A percentile compares a stretch with the other conserved stretches of the same genome.
Conservation (phyloP, 2,113 vertebrate genomes). For the Pseudorhombus dupliciocellatus region DNA sequence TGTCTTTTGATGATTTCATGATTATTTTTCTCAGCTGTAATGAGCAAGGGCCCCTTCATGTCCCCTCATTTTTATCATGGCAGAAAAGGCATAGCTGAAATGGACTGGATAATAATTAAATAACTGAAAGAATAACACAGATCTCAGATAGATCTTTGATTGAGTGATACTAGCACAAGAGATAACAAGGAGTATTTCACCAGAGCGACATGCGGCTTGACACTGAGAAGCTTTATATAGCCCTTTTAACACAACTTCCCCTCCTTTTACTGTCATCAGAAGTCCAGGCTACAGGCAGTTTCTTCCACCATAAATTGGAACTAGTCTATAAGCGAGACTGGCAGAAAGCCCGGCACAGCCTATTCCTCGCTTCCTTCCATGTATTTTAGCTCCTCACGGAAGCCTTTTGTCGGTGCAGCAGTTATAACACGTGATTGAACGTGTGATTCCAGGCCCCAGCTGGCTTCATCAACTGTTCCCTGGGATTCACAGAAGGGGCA, state of each 20-base stretch:
- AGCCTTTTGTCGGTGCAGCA: slow-evolving; percentile 18
- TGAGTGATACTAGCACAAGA: slow-evolving; percentile 35
- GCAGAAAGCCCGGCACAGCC: slow-evolving; percentile 21
- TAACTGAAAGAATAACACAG: neutral
- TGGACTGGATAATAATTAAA: neutral
- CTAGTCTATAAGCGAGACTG: slow-evolving; percentile 39
- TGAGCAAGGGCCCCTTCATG: slow-evolving; percentile 48
- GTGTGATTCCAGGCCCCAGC: slow-evolving; percentile 59
- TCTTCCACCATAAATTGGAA: slow-evolving; percentile 66
- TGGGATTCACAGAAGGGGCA: slow-evolving; percentile 54
- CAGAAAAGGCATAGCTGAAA: neutral
- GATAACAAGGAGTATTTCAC: slow-evolving; percentile 31
- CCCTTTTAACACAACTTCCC: slow-evolving; percentile 57
- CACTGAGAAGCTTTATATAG: slow-evolving; percentile 68
- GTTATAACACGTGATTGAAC: slow-evolving; percentile 44
- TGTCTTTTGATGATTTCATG: neutral
- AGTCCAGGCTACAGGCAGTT: slow-evolving; percentile 48
- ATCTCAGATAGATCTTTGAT: slow-evolving; percentile 16
- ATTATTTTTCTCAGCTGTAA: neutral
- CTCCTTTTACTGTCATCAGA: slow-evolving; percentile 62
- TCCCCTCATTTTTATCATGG: slow-evolving; percentile 38
- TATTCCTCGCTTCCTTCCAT: slow-evolving; percentile 3
- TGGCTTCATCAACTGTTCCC: slow-evolving; percentile 59
- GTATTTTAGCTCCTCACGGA: slow-evolving; percentile 11
- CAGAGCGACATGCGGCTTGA: slow-evolving; percentile 46